Conservation (phyloP, 2,888 invertebrate species). For the Cosmia trapezina region DNA sequence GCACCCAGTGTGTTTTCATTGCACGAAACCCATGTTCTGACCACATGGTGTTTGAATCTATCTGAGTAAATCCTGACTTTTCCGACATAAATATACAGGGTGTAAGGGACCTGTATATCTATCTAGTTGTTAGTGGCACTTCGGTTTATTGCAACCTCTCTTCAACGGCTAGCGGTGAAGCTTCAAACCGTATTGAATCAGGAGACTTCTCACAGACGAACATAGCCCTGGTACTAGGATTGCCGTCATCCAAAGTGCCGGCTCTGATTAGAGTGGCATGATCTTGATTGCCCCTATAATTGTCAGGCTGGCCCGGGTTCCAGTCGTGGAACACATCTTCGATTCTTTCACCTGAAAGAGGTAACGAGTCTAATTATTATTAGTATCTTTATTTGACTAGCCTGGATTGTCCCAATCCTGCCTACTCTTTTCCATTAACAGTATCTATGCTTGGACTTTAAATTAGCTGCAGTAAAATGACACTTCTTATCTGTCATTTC, state of each 20-base stretch:
- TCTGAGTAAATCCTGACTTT: too few species aligned
- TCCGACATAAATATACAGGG: too few species aligned
- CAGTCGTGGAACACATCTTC: slow-evolving; percentile 26
- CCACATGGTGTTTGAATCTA: too few species aligned
- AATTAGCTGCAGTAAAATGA: too few species aligned
- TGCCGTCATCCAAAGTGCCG: slow-evolving; percentile 1
- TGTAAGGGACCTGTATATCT: too few species aligned
- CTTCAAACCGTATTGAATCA: slow-evolving; percentile 17
- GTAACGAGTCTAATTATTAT: background rate
- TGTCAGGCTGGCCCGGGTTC: slow-evolving; percentile 17
- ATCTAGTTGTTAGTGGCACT: too few species aligned
- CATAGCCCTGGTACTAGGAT: background rate
- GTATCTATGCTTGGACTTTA: too few species aligned
- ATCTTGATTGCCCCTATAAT: background rate
- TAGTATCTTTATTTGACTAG: background rate
- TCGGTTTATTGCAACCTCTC: background rate
- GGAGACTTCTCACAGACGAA: slow-evolving; percentile 45
- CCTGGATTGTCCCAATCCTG: background rate
- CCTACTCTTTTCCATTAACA: background rate
- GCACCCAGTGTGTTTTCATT: too few species aligned
- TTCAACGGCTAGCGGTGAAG: background rate
- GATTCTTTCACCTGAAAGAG: slow-evolving; percentile 26
- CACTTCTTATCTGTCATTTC: too few species aligned
- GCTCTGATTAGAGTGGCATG: background rate
- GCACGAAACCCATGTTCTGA: too few species aligned